phyloP scores from a whole-genome alignment of 30 jellyfish, hydroid and myxozoan species.

The Pseudorhiza aurosa region DNA sequence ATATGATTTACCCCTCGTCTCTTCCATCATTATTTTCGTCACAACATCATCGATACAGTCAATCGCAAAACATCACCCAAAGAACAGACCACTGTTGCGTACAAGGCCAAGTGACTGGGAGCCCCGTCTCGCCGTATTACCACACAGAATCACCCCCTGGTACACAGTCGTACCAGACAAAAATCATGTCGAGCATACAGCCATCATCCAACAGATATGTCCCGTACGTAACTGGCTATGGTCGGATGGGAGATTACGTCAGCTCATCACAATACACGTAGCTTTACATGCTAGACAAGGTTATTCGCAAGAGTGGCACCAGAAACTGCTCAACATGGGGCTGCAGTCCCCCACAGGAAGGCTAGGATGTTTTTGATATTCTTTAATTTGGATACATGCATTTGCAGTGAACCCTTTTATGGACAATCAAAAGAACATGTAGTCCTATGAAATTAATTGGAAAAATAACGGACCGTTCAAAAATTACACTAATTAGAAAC shows the following conservation, averaged over 20 bases:
- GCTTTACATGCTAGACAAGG: too few relatives aligned
- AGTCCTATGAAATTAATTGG: too few relatives aligned
- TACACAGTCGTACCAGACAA: constrained; percentile 45
- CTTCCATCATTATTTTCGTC: constrained; percentile 38
- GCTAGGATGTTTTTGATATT: too few relatives aligned
- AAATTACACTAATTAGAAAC: too few relatives aligned
- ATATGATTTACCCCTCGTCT: constrained; percentile 26
- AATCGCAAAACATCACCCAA: constrained; percentile 14
- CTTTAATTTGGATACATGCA: too few relatives aligned
- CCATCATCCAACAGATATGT: constrained; percentile 46
- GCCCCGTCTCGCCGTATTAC: constrained; percentile 55
- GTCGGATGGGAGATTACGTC: constrained; percentile 21
- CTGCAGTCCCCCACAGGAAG: too few relatives aligned
- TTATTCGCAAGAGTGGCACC: too few relatives aligned
- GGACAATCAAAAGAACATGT: too few relatives aligned
- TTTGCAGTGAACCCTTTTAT: too few relatives aligned
- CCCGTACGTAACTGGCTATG: constrained; percentile 50
- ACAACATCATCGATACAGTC: constrained; percentile 45
- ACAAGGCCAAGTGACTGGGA: constrained; percentile 27
- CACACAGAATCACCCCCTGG: constrained; percentile 58
- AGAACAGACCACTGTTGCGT: constrained; percentile 64
- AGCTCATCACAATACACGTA: constrained; percentile 47
- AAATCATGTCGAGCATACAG: constrained; percentile 42
- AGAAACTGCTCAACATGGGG: too few relatives aligned
- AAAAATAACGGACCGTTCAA: too few relatives aligned